Conservation (phyloP, 2,113 vertebrate species). For the Prionailurus bengalensis region DNA sequence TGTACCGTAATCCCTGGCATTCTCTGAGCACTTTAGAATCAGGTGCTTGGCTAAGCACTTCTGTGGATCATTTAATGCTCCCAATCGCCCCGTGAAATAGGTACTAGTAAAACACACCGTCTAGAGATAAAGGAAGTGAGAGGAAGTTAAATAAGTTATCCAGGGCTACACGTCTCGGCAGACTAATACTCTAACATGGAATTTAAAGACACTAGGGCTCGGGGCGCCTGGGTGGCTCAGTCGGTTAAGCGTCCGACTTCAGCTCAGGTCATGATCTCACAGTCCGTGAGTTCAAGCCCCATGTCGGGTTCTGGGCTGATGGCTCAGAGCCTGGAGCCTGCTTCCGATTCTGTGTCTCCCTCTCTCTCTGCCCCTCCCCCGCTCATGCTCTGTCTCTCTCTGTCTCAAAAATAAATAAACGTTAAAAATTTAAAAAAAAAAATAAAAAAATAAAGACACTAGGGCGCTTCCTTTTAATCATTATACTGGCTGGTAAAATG, state of each 20-base stretch:
- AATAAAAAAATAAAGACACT: background rate
- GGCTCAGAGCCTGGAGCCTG: too few species aligned
- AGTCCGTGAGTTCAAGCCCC: too few species aligned
- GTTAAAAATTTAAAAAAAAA: too few species aligned
- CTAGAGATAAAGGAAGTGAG: background rate
- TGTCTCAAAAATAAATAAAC: too few species aligned
- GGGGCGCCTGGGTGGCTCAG: too few species aligned
- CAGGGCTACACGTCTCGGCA: background rate
- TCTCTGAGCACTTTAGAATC: background rate
- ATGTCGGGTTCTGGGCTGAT: too few species aligned
- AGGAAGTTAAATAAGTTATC: background rate
- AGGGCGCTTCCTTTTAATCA: background rate
- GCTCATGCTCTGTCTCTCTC: too few species aligned
- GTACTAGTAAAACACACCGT: conserved; percentile 20
- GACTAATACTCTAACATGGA: background rate
- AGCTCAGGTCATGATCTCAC: too few species aligned
- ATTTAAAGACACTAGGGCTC: background rate
- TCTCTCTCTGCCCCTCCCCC: too few species aligned
- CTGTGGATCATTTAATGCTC: background rate
- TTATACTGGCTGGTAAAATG: background rate
- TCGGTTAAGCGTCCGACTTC: too few species aligned
- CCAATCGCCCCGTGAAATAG: background rate
- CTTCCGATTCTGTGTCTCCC: too few species aligned
- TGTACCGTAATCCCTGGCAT: background rate
- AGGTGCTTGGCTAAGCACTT: background rate